These are phyloP conservation scores for Acrobasis suavella DNA, from an alignment of 2,888 invertebrate genomes.

Conservation along the genomic window DNA sequence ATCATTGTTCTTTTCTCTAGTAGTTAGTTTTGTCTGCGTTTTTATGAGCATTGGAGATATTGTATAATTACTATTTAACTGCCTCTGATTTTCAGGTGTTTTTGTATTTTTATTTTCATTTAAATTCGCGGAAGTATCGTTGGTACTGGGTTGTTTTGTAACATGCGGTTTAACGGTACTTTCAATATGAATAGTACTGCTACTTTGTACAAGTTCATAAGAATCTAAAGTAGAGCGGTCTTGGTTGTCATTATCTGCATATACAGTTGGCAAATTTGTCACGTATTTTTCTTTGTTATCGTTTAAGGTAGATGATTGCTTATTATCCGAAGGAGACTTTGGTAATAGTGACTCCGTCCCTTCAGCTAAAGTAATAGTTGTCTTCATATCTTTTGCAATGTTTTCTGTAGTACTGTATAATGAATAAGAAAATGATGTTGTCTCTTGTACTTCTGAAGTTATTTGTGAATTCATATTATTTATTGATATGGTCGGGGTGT, in stretches of 20 bases:
- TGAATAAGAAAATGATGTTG: constrained; percentile 10
- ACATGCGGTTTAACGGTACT: constrained; percentile 59
- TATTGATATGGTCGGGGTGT: background rate
- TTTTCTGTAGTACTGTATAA: constrained; percentile 17
- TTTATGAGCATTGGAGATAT: constrained; percentile 38
- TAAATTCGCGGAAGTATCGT: constrained; percentile 46
- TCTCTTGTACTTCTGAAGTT: background rate
- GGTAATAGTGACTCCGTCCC: constrained; percentile 7
- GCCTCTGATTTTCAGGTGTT: constrained; percentile 71
- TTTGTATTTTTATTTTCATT: constrained; percentile 69
- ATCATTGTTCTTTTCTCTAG: background rate
- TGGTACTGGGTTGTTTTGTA: constrained; percentile 43
- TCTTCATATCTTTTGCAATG: constrained; percentile 19
- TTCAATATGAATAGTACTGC: constrained; percentile 64
- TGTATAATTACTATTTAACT: constrained; percentile 66
- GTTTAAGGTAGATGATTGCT: constrained; percentile 12
- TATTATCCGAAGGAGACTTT: constrained; percentile 14
- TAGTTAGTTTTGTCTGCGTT: constrained; percentile 31
- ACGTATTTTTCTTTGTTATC: constrained; percentile 26
- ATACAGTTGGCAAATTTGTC: constrained; percentile 36
- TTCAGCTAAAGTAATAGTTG: background rate
- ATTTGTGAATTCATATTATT: background rate
- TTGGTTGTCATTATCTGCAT: constrained; percentile 35
- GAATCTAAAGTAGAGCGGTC: constrained; percentile 46
- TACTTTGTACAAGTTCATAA: constrained; percentile 60